Conservation (phyloP, 1,140 invertebrate genomes). For the Bombyx mandarina region DNA sequence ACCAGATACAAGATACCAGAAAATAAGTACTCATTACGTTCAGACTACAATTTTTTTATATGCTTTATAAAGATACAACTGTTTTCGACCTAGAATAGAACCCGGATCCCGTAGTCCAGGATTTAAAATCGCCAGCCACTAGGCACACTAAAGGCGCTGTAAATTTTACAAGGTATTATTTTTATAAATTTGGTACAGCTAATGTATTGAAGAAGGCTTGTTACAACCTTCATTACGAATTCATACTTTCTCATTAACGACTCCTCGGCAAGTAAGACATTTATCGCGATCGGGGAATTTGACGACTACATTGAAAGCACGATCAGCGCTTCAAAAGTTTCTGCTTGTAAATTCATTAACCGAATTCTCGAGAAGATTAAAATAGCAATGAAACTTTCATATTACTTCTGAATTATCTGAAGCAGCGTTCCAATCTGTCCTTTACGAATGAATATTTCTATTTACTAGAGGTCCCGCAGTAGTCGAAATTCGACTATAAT, state of each 20-base stretch:
- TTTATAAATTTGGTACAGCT: neutral
- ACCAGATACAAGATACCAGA: too few species aligned
- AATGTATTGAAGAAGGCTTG: neutral
- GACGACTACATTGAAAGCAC: neutral
- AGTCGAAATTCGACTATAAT: too few species aligned
- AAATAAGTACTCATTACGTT: too few species aligned
- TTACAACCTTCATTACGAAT: neutral
- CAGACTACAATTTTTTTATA: too few species aligned
- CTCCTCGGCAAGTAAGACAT: neutral
- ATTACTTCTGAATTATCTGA: slow-evolving; percentile 6
- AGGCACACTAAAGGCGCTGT: neutral
- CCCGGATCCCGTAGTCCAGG: too few species aligned
- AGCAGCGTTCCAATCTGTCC: too few species aligned
- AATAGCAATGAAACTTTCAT: slow-evolving; percentile 7
- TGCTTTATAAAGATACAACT: too few species aligned
- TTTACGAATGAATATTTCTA: too few species aligned
- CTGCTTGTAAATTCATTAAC: slow-evolving; percentile 7
- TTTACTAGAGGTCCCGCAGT: too few species aligned
- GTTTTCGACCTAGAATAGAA: too few species aligned
- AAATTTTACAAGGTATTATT: neutral
- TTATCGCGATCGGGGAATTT: neutral
- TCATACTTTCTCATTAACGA: too few species aligned
- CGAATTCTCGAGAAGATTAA: slow-evolving; percentile 5
- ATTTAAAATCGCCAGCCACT: too few species aligned
- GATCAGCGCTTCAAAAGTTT: slow-evolving; percentile 6